Evolutionary conservation across 2,113 vertebrate species (phyloP), one percentile per base, ranked within the genome.

Genomic region (Xiphophorus couchianus): DNA sequence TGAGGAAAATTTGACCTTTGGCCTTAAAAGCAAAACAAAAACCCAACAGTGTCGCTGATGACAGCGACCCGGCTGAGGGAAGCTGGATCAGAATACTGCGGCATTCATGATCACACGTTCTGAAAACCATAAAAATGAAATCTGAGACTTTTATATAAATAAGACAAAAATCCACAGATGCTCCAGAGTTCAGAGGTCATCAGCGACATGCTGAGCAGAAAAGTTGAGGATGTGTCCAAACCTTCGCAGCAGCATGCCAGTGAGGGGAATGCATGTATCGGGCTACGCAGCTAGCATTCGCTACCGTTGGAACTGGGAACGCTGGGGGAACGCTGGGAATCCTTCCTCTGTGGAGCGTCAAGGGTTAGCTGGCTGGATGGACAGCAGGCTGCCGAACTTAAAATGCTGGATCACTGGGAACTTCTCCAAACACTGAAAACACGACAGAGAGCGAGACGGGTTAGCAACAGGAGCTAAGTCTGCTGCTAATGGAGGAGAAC

Each of bases 361-460:
- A 83, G 96, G 95, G 1, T 93, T 94, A 67, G 92, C 94, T 0
- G 97, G 96, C 78, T 97, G 95, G 94, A 99, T 97, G 88, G 98
- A 96, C 82, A 99, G 96, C 90, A 99, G 94, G 93, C 96, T 98
- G 81, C 98, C 97, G 0, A 99, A 99, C 87, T 97, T 99, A 93
- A 99, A 99, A 94, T 99, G 98, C 88, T 99, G 98, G 93, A 99
- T 98, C 88, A 99, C 98, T 0, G 98, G 98, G 84, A 99, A 99
- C 94, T 99, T 99, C 93, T 99, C 97, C 95, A 99, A 92, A 94
- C 98, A 99, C 97, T 99, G 92, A 13, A 74, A 72, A 51, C 1
- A 0, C 10, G 14, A 27, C 48, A 70, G 17, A 27, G 48, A 70
- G 22, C 58, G 2, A 48, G n/a, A 28, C 14, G 3, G 22, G 1